A percentile compares a stretch with the other conserved stretches of the same genome.
Evolutionary conservation across 1,140 invertebrate genomes (phyloP).

Genomic region (Eumeta japonica): DNA sequence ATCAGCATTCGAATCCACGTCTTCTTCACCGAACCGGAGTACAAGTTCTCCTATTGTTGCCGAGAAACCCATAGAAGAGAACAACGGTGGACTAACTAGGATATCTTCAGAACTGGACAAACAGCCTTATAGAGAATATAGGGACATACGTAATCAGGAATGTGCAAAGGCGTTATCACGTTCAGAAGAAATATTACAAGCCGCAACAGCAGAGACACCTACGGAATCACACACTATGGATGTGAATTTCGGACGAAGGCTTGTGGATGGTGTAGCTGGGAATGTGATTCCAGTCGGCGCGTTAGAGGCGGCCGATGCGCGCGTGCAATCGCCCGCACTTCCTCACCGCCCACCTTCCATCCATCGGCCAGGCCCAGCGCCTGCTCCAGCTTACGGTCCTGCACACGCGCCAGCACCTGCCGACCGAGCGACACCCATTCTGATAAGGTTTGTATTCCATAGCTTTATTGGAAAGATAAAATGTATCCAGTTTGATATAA

Average conservation of each 20-base stretch:
- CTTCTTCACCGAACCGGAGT: constrained; percentile 9
- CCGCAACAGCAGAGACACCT: constrained; percentile 7
- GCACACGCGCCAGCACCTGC: constrained; percentile 35
- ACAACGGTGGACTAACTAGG: constrained; percentile 2
- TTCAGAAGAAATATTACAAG: constrained; percentile 8
- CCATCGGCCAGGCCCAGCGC: constrained; percentile 37
- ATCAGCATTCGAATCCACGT: constrained; percentile 5
- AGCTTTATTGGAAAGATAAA: too few species aligned
- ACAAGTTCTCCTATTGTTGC: constrained; percentile 9
- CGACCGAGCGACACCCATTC: constrained; percentile 37
- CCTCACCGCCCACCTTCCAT: constrained; percentile 36
- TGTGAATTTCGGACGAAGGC: constrained; percentile 4
- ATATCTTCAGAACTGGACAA: constrained; percentile 9
- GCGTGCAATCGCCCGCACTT: constrained; percentile 45
- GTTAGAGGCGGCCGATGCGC: constrained; percentile 38
- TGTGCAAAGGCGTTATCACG: constrained; percentile 12
- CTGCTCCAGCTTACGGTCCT: constrained; percentile 43
- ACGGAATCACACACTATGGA: constrained; percentile 2
- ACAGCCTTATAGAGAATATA: not conserved
- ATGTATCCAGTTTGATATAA: too few species aligned
- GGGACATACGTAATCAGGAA: not conserved
- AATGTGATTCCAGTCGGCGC: constrained; percentile 30
- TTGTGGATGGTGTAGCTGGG: constrained; percentile 26
- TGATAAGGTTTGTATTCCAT: constrained; percentile 26
- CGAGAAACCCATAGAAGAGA: constrained; percentile 8